Evolutionary conservation across 1,140 invertebrate species (phyloP).

Genomic region (Pristionchus pacificus): DNA sequence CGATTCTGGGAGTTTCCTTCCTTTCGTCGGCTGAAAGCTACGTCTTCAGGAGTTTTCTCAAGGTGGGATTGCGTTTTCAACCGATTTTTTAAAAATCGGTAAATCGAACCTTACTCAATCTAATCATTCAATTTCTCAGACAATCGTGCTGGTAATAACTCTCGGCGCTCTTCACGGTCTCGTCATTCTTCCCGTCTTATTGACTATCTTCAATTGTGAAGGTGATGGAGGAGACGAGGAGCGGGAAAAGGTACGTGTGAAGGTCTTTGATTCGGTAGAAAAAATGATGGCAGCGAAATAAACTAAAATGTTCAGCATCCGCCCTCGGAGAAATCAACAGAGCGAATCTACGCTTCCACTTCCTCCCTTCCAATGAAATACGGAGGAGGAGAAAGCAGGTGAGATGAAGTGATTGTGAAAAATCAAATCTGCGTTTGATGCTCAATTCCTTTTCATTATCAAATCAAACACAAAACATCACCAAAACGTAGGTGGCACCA

Average conservation of each 20-base stretch:
- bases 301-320: too few species aligned
- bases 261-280: not conserved
- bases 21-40: conserved; percentile 83
- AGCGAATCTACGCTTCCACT: too few species aligned
- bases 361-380: too few species aligned
- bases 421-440: too few species aligned
- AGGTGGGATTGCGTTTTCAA: too few species aligned
- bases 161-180: conserved; percentile 60
- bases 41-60: conserved; percentile 96
- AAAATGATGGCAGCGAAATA: too few species aligned
- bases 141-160: conserved; percentile 89
- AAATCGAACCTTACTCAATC: not conserved
- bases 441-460: too few species aligned
- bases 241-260: conserved; percentile 12
- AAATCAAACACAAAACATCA: too few species aligned
- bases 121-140: conserved; percentile 55
- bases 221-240: conserved; percentile 5
- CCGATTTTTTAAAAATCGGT: not conserved
- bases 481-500: too few species aligned
- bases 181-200: conserved; percentile 67
- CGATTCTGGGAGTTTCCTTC: conserved; percentile 82
- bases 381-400: too few species aligned
- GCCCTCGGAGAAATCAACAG: too few species aligned
- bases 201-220: conserved; percentile 67
- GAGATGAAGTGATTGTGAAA: too few species aligned